Percentiles rank a stretch among this genome's conserved stretches.
Evolutionary conservation across 2,888 invertebrate genomes (phyloP).

Genomic region (Elmis aenea): DNA sequence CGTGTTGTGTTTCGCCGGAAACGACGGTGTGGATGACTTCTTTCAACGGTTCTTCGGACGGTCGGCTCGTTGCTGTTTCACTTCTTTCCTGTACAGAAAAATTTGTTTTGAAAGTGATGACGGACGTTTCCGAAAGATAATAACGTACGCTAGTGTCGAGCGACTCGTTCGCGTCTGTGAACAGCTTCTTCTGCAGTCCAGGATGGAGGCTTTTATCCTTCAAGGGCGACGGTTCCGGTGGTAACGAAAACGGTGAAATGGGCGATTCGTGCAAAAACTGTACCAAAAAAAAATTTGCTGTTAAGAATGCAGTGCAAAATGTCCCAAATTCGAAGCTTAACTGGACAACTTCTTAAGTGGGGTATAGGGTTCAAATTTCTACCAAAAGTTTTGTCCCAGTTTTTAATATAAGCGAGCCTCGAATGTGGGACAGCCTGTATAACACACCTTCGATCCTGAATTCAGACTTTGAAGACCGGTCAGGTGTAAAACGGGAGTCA

Average conservation of each 20-base stretch:
- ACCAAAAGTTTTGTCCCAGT: no score
- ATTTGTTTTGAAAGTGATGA: neutral
- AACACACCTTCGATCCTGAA: slow-evolving; percentile 40
- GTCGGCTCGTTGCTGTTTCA: neutral
- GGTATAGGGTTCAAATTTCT: no score
- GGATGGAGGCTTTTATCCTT: slow-evolving; percentile 26
- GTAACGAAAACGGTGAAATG: slow-evolving; percentile 28
- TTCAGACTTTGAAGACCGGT: slow-evolving; percentile 43
- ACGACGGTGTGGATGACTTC: no score
- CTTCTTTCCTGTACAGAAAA: neutral
- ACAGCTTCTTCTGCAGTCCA: slow-evolving; percentile 44
- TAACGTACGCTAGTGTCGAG: slow-evolving; percentile 42
- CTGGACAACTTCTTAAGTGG: no score
- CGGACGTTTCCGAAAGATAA: slow-evolving; percentile 5
- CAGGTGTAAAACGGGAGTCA: slow-evolving; percentile 49
- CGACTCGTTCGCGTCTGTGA: slow-evolving; percentile 35
- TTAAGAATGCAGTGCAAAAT: neutral
- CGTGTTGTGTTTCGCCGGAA: no score
- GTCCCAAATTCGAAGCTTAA: no score
- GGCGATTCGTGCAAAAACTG: slow-evolving; percentile 31
- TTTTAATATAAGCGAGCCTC: no score
- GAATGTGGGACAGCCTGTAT: no score
- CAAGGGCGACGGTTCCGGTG: slow-evolving; percentile 34
- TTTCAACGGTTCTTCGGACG: no score
- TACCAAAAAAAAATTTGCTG: slow-evolving; percentile 13